Evolutionary conservation across 2,113 vertebrate genomes (phyloP).

Genomic region (Glaucomys volans): DNA sequence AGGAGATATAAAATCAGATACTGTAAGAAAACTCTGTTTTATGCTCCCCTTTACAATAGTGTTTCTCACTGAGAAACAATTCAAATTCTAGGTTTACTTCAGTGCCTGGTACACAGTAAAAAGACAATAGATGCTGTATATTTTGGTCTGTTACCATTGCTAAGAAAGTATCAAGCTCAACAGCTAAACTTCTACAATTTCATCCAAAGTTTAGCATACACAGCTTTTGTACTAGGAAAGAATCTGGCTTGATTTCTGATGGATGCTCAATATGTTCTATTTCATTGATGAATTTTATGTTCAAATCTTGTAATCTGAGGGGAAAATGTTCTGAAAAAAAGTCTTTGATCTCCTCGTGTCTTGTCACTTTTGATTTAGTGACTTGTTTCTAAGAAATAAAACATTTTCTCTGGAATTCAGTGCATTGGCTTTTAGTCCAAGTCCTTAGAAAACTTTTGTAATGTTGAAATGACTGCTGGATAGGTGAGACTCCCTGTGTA

Average conservation of each 20-base stretch:
- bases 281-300: slow-evolving; percentile 20
- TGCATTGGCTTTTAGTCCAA: slow-evolving; percentile 8
- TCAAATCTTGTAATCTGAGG: background rate
- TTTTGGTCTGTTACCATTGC: background rate
- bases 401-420: slow-evolving; percentile 29
- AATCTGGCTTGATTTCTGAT: background rate
- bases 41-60: background rate
- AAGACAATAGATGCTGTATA: background rate
- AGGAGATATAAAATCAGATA: background rate
- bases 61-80: slow-evolving; percentile 47
- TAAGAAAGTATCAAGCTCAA: background rate
- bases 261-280: background rate
- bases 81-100: background rate
- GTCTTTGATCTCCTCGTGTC: background rate
- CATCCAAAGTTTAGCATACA: background rate
- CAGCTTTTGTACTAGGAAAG: background rate
- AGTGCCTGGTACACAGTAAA: background rate
- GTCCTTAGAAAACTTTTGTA: slow-evolving; percentile 25
- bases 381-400: slow-evolving; percentile 66
- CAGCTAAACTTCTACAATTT: background rate
- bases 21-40: background rate
- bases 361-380: slow-evolving; percentile 63
- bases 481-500: background rate
- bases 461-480: background rate
- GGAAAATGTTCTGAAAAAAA: slow-evolving; percentile 44